phyloP scores from a whole-genome alignment of 2,113 vertebrate species.

The Mobula hypostoma region DNA sequence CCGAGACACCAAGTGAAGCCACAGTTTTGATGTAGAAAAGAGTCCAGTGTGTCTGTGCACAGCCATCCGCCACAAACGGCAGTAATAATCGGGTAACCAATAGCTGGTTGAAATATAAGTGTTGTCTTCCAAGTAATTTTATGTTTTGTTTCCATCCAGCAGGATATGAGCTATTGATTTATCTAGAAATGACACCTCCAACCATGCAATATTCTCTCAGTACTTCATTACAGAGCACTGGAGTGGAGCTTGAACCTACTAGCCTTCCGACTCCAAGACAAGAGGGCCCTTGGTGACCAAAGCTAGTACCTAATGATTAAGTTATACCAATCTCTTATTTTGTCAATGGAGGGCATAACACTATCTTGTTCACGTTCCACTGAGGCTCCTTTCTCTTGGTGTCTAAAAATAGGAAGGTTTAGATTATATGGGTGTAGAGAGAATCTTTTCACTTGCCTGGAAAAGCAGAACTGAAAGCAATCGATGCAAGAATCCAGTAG shows the following conservation, averaged over 20 bases:
- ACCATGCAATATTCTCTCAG: neutral
- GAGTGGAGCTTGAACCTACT: too few relatives aligned
- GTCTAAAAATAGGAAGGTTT: too few relatives aligned
- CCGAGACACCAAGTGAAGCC: too few relatives aligned
- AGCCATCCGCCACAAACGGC: neutral
- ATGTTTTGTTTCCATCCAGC: neutral
- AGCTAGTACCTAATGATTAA: neutral
- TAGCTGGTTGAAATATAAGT: neutral
- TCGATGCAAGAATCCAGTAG: too few relatives aligned
- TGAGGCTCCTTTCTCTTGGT: neutral
- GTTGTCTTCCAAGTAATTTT: neutral
- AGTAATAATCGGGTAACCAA: neutral
- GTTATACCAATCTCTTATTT: neutral
- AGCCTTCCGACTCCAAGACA: neutral
- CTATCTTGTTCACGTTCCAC: neutral
- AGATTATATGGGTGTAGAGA: too few relatives aligned
- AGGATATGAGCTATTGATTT: neutral
- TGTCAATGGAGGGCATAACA: neutral
- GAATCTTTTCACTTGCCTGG: too few relatives aligned
- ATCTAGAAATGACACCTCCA: neutral
- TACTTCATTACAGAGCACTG: neutral
- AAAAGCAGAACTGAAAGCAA: too few relatives aligned
- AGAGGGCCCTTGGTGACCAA: neutral
- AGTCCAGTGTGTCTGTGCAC: neutral
- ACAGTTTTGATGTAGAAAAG: neutral